phyloP scores from a whole-genome alignment of 2,888 invertebrate species.

The Esperia sulphurella region DNA sequence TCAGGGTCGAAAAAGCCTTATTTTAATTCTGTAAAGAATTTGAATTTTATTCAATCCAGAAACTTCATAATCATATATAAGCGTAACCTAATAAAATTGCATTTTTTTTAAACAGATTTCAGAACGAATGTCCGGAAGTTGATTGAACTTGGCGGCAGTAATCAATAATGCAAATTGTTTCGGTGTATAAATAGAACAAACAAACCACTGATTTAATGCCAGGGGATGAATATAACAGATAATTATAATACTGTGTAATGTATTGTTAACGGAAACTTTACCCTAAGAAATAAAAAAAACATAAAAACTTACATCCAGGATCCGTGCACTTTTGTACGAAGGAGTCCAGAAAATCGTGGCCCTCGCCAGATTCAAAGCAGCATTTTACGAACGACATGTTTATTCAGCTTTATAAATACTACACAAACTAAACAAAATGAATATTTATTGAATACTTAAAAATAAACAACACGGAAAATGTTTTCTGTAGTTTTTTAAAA shows the following conservation, averaged over 20 bases:
- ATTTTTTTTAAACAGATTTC: slow-evolving; percentile 12
- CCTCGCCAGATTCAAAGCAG: slow-evolving; percentile 87
- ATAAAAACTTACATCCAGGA: slow-evolving; percentile 89
- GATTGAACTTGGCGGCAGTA: slow-evolving; percentile 20
- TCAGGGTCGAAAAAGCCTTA: too few relatives aligned
- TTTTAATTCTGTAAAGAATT: too few relatives aligned
- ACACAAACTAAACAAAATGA: slow-evolving; percentile 9
- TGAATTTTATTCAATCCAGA: too few relatives aligned
- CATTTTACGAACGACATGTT: slow-evolving; percentile 87
- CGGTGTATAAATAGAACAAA: slow-evolving; percentile 3
- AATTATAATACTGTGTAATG: too few relatives aligned
- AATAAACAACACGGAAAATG: slow-evolving; percentile 14
- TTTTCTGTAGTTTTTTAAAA: not conserved
- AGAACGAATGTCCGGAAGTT: slow-evolving; percentile 15
- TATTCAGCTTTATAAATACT: slow-evolving; percentile 11
- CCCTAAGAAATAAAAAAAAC: not conserved
- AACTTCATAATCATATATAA: too few relatives aligned
- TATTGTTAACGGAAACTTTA: too few relatives aligned
- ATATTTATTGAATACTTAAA: too few relatives aligned
- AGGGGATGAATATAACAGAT: too few relatives aligned
- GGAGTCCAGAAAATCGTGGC: slow-evolving; percentile 86
- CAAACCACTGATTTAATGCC: not conserved
- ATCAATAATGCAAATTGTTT: slow-evolving; percentile 13
- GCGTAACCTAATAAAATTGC: not conserved
- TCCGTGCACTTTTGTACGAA: slow-evolving; percentile 89